Evolutionary conservation across 2,797 vertebrate species (phyloP), one percentile per base, ranked within the genome.

Genomic region (Sciurus carolinensis): DNA sequence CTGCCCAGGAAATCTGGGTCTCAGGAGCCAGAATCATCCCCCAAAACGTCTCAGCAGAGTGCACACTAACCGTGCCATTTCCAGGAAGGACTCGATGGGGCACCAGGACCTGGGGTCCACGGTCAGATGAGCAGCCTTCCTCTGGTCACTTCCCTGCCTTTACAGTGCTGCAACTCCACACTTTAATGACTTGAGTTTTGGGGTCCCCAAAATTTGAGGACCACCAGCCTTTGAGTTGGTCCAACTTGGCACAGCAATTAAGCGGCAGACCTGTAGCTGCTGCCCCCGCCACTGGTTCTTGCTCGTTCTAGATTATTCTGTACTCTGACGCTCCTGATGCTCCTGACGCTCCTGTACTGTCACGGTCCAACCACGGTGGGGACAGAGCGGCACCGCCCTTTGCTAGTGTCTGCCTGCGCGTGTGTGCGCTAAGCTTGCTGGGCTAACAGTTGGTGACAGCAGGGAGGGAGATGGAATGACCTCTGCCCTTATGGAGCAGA

Each of bases 381-480:
- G n/a, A 36, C 1, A 6, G 33, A 0, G 39, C 39, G 10, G 71
- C 12, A 5, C 33, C 1, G 8, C 36, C n/a, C 7, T 30, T 5
- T 7, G 7, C 12, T 36, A 22, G 73, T 10, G 24, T 11, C 18
- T 7, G 47, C 39, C 30, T 0, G 1, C 42, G 64, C 0, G 5
- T 15, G 11, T 14, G 30, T 0, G 13, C 24, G 69, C 62, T 71
- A 9, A 4, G 42, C 7, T 28, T 9, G 7, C 33, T 42, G 11
- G 9, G 12, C 30, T 73, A 1, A 36, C 24, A 18, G 44, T 64
- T 17, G 54, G 17, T 12, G 7, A 24, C 0, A 15, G 50, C 1
- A 39, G 62, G 54, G 52, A 47, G 39, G 4, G 6, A 75, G 84
- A 3, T 2, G 10, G 54, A 39, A 47, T 93, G 67, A 64, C 42